Percentiles rank a stretch among this genome's conserved stretches.
Evolutionary conservation across 37 sponge, comb jelly and placozoan genomes (phyloP).

Genomic region (Oopsacas minuta): DNA sequence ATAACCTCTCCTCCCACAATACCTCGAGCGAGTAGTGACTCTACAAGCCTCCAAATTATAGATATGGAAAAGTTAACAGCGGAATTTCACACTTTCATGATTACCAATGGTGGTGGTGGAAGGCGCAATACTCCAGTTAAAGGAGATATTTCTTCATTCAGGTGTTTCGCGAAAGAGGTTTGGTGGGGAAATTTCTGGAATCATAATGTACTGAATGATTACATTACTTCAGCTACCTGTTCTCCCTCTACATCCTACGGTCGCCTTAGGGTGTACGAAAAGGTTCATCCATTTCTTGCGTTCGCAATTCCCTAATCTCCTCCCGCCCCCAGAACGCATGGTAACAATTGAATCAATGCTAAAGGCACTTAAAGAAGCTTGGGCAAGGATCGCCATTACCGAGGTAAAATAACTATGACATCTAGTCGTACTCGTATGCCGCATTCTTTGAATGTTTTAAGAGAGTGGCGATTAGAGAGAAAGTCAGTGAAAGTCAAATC

Average conservation of each 20-base stretch:
- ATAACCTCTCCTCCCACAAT: too few relatives aligned
- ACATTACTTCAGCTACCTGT: neutral
- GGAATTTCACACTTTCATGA: too few relatives aligned
- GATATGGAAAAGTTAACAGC: too few relatives aligned
- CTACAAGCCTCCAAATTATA: too few relatives aligned
- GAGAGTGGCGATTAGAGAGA: neutral
- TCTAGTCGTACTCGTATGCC: neutral
- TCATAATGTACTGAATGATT: neutral
- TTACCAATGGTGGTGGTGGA: too few relatives aligned
- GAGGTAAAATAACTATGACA: neutral
- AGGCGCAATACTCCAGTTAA: neutral
- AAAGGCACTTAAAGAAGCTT: neutral
- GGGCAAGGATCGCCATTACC: neutral
- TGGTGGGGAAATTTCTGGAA: neutral
- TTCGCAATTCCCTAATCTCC: neutral
- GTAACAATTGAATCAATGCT: neutral
- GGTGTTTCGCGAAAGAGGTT: neutral
- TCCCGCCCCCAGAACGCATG: neutral
- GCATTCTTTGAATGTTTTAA: neutral
- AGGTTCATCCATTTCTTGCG: neutral
- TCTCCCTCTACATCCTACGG: neutral
- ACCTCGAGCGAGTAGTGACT: too few relatives aligned
- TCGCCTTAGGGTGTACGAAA: neutral
- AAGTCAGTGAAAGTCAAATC: neutral
- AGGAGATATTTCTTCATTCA: neutral